Evolutionary conservation across 2,888 invertebrate species (phyloP).

Genomic region (Pollenia amentaria): DNA sequence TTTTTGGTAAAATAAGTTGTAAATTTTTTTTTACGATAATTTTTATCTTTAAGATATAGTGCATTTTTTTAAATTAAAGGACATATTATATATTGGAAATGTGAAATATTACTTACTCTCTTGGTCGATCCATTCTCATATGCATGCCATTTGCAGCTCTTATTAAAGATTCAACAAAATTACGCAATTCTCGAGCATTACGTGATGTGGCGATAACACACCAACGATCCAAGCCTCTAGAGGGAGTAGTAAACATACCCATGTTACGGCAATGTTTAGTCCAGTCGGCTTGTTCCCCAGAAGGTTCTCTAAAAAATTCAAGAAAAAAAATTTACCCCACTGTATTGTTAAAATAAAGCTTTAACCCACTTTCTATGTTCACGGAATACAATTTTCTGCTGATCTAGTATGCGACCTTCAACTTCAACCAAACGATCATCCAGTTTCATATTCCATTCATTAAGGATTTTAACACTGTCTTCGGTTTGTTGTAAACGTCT

Average conservation of each 20-base stretch:
- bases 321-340: neutral
- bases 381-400: conserved; percentile 88
- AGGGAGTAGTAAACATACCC: conserved; percentile 84
- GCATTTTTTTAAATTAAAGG: too few species aligned
- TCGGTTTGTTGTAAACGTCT: conserved; percentile 86
- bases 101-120: conserved; percentile 77
- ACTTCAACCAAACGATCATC: conserved; percentile 87
- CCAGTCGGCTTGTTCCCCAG: conserved; percentile 91
- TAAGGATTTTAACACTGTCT: conserved; percentile 87
- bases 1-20: too few species aligned
- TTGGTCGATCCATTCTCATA: conserved; percentile 84
- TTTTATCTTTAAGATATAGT: too few species aligned
- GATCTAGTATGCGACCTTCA: conserved; percentile 88
- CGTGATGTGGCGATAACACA: conserved; percentile 82
- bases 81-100: too few species aligned
- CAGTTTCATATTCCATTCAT: conserved; percentile 90
- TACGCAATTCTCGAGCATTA: conserved; percentile 78
- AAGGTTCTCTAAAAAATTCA: conserved; percentile 76
- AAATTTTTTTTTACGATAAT: too few species aligned
- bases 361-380: conserved; percentile 78
- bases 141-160: conserved; percentile 85
- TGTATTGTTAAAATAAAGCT: neutral
- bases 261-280: conserved; percentile 87
- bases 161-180: conserved; percentile 80
- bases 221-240: conserved; percentile 84